These are phyloP conservation scores for Acrocephalus scirpaceus DNA, from an alignment of 2,797 vertebrate genomes.

Conservation along the genomic window DNA sequence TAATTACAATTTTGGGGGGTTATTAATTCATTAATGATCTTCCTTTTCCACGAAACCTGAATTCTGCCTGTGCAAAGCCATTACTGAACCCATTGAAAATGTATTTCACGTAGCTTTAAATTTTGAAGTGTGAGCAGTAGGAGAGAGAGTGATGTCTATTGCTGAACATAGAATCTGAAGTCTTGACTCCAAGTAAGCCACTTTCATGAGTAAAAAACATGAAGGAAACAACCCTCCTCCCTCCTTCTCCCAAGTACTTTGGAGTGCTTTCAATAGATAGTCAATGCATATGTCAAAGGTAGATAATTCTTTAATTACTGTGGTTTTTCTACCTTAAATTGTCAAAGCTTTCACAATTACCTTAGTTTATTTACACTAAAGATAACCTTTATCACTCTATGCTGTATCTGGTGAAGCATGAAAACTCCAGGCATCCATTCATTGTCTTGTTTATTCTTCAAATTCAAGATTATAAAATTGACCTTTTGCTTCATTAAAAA, in stretches of 20 bases:
- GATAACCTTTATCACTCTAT: slow-evolving; percentile 3
- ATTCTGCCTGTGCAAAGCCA: background rate
- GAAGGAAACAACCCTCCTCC: background rate
- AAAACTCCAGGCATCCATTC: slow-evolving; percentile 31
- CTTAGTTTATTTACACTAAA: slow-evolving; percentile 32
- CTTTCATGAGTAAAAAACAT: background rate
- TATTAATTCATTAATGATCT: background rate
- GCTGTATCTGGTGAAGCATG: background rate
- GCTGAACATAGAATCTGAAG: background rate
- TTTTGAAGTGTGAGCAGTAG: background rate
- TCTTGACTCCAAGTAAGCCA: background rate
- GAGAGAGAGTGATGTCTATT: background rate
- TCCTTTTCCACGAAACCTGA: background rate
- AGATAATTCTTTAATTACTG: background rate
- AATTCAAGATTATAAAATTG: slow-evolving; percentile 55
- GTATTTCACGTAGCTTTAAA: background rate
- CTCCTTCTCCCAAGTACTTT: background rate
- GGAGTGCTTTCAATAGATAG: background rate
- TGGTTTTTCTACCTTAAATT: background rate
- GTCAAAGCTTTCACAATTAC: background rate
- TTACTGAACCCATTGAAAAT: background rate
- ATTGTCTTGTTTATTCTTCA: slow-evolving; percentile 29
- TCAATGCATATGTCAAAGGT: background rate
- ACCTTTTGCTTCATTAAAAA: slow-evolving; percentile 58
- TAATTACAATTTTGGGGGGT: background rate